These are phyloP conservation scores for Leptothorax acervorum DNA, from an alignment of 2,888 invertebrate genomes.

Conservation along the genomic window DNA sequence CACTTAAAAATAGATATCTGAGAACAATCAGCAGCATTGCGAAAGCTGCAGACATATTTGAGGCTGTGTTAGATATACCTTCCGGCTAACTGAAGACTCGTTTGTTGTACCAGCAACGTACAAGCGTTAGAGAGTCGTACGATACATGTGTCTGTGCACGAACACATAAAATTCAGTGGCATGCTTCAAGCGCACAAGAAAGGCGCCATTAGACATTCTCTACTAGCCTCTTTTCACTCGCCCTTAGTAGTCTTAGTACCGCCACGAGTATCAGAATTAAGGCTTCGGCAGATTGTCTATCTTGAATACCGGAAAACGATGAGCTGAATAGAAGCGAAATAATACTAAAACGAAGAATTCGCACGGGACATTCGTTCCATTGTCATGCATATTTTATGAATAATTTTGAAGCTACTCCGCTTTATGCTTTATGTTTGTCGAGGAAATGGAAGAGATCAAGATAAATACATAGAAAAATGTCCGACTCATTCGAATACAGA, in stretches of 20 bases:
- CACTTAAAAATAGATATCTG: conserved; percentile 53
- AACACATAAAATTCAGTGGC: conserved; percentile 11
- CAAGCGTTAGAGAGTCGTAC: conserved; percentile 48
- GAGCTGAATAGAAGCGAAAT: conserved; percentile 23
- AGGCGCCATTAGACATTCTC: conserved; percentile 25
- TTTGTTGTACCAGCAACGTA: conserved; percentile 59
- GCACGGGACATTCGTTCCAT: conserved; percentile 11
- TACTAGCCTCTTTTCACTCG: conserved; percentile 3
- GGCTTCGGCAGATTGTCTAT: conserved; percentile 32
- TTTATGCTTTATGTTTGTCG: conserved; percentile 16
- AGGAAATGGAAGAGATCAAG: conserved; percentile 43
- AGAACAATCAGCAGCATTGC: conserved; percentile 67
- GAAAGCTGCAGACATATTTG: conserved; percentile 66
- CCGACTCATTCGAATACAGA: neutral
- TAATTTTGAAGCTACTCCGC: conserved; percentile 19
- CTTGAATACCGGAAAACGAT: conserved; percentile 20
- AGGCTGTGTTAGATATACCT: conserved; percentile 61
- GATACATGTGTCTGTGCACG: conserved; percentile 4
- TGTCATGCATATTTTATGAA: conserved; percentile 44
- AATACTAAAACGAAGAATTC: conserved; percentile 12
- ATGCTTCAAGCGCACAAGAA: conserved; percentile 9
- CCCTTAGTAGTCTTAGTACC: neutral
- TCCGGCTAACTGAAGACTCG: conserved; percentile 68
- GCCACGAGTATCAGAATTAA: conserved; percentile 22
- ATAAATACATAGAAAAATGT: conserved; percentile 36